Evolutionary conservation across 2,888 invertebrate species (phyloP).

Genomic region (Apotomis betuletana): DNA sequence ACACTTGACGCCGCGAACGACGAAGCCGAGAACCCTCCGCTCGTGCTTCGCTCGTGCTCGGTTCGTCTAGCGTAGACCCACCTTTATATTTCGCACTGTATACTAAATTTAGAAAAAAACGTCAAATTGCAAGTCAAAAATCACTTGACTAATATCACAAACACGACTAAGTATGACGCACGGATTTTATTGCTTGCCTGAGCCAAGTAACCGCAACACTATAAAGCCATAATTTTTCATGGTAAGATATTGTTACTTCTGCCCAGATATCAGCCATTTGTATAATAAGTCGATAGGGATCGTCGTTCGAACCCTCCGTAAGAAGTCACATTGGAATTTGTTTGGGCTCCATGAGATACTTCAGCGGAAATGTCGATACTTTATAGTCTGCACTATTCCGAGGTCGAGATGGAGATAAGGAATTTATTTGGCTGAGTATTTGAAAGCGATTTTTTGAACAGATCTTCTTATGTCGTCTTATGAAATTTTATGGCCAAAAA

Average conservation of each 20-base stretch:
- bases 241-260: slow-evolving; percentile 47
- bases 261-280: slow-evolving; percentile 73
- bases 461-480: slow-evolving; percentile 2
- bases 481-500: slow-evolving; percentile 6
- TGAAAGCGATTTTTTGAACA: slow-evolving; percentile 1
- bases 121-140: background rate
- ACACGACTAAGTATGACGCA: slow-evolving; percentile 4
- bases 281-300: slow-evolving; percentile 78
- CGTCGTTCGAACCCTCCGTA: slow-evolving; percentile 65
- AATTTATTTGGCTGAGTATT: slow-evolving; percentile 29
- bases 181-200: slow-evolving; percentile 42
- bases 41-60: too few relatives aligned
- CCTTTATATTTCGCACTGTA: too few relatives aligned
- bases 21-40: too few relatives aligned
- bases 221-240: slow-evolving; percentile 42
- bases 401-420: slow-evolving; percentile 42
- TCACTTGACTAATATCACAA: background rate
- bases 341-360: slow-evolving; percentile 56
- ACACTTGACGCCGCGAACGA: too few relatives aligned
- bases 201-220: slow-evolving; percentile 41
- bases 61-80: too few relatives aligned
- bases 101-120: too few relatives aligned
- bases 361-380: slow-evolving; percentile 47
- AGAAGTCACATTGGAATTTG: slow-evolving; percentile 62
- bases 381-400: slow-evolving; percentile 47